Evolutionary conservation across 2,113 vertebrate genomes (phyloP).

Genomic region (Sterrhoptilus dennistouni): DNA sequence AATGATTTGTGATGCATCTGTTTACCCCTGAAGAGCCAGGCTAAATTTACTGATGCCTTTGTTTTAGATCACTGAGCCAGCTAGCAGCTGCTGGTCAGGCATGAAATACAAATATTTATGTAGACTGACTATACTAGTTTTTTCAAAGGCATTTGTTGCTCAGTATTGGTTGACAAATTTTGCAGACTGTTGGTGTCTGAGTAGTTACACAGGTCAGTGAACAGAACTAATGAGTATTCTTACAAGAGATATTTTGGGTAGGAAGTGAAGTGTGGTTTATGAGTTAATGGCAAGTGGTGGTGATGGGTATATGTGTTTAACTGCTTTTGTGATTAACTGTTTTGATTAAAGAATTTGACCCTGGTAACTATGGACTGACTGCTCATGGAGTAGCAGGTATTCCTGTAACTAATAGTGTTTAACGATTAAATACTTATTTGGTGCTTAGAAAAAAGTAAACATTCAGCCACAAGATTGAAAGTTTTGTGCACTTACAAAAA

Average conservation of each 20-base stretch:
- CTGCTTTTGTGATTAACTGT: not conserved
- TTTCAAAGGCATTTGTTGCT: not conserved
- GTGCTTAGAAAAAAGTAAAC: not conserved
- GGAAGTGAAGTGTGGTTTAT: not conserved
- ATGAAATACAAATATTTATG: not conserved
- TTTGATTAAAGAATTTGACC: not conserved
- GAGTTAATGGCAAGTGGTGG: not conserved
- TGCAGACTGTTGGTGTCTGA: not conserved
- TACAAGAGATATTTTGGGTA: not conserved
- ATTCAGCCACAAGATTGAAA: not conserved
- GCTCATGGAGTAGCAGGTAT: not conserved
- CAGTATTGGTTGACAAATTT: not conserved
- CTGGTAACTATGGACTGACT: not conserved
- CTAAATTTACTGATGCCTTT: not conserved
- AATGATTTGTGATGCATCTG: not conserved
- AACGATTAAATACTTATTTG: not conserved
- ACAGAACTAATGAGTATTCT: not conserved
- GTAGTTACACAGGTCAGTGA: not conserved
- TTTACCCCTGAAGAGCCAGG: not conserved
- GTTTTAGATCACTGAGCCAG: not conserved
- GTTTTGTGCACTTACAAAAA: not conserved
- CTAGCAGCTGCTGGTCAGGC: not conserved
- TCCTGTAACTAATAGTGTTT: not conserved
- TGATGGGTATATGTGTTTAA: not conserved
- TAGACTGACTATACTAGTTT: not conserved